Conservation (phyloP, 1,140 invertebrate genomes). For the Brachionus koreanus region DNA sequence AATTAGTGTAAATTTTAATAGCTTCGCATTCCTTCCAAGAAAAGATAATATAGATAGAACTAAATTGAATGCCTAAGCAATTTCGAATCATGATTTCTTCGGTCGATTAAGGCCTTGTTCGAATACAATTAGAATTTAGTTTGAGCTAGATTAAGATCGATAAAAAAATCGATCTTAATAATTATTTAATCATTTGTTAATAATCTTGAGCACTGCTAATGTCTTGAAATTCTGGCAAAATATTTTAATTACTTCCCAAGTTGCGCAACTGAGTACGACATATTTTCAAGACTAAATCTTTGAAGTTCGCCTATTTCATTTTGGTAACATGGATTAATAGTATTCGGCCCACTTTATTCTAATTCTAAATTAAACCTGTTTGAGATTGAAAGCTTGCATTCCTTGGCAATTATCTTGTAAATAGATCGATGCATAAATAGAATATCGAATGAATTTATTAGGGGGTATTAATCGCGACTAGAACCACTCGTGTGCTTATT, state of each 20-base stretch:
- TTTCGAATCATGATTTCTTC: neutral
- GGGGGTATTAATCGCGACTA: neutral
- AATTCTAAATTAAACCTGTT: neutral
- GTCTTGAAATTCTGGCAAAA: conserved; percentile 11
- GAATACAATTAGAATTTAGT: neutral
- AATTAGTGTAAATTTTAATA: conserved; percentile 35
- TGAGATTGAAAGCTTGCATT: neutral
- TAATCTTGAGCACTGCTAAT: neutral
- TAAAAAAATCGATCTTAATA: conserved; percentile 13
- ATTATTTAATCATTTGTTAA: conserved; percentile 39
- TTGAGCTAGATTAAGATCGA: conserved; percentile 1
- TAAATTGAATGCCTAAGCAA: neutral
- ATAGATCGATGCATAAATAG: neutral
- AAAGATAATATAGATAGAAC: neutral
- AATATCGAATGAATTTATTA: conserved; percentile 5
- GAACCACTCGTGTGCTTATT: neutral
- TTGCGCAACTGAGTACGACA: neutral
- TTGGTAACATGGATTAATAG: neutral
- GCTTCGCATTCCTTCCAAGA: neutral
- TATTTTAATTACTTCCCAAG: conserved; percentile 3
- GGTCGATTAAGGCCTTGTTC: neutral
- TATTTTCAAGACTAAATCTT: neutral
- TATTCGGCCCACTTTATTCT: neutral
- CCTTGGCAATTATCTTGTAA: neutral
- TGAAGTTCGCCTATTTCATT: neutral